A percentile compares a stretch with the other conserved stretches of the same genome.
These are phyloP conservation scores for Typhlichthys eigenmanni DNA, from an alignment of 2,797 vertebrate genomes.

Conservation along the genomic window DNA sequence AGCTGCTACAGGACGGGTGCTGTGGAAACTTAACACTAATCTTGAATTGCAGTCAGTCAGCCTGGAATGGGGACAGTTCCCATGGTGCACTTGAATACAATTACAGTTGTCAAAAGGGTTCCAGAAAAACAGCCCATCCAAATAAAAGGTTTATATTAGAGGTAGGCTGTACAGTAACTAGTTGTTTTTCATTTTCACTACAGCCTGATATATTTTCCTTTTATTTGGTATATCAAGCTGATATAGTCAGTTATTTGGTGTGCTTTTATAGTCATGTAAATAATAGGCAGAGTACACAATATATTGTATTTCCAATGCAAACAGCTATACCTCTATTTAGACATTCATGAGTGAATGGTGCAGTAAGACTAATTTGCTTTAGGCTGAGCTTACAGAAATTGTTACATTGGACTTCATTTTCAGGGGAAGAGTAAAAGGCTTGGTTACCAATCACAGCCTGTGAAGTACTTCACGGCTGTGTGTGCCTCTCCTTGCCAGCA, in stretches of 20 bases:
- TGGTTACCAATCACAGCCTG: slow-evolving; percentile 45
- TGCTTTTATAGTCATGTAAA: slow-evolving; percentile 34
- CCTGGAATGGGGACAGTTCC: slow-evolving; percentile 54
- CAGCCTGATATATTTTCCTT: slow-evolving; percentile 8
- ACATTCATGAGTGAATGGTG: slow-evolving; percentile 1
- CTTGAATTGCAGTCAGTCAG: slow-evolving; percentile 53
- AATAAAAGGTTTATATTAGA: slow-evolving; percentile 7
- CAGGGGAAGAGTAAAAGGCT: slow-evolving; percentile 51
- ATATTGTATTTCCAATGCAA: slow-evolving; percentile 44
- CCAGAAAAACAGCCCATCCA: slow-evolving; percentile 24
- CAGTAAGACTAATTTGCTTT: slow-evolving; percentile 22
- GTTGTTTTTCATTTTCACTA: no score
- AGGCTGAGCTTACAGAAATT: slow-evolving; percentile 35
- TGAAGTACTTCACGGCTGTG: slow-evolving; percentile 53
- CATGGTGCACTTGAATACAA: slow-evolving; percentile 70
- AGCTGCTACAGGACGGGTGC: slow-evolving; percentile 60
- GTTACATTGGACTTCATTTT: slow-evolving; percentile 53
- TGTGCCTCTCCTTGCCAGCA: slow-evolving; percentile 26
- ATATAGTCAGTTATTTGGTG: slow-evolving; percentile 18
- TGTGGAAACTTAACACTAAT: slow-evolving; percentile 67
- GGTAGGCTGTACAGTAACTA: no score
- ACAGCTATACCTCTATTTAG: slow-evolving; percentile 26
- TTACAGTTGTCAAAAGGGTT: slow-evolving; percentile 57
- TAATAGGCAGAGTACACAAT: not conserved
- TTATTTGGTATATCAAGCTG: slow-evolving; percentile 22